Conservation (phyloP, 2,113 vertebrate genomes). For the Tapirus terrestris region DNA sequence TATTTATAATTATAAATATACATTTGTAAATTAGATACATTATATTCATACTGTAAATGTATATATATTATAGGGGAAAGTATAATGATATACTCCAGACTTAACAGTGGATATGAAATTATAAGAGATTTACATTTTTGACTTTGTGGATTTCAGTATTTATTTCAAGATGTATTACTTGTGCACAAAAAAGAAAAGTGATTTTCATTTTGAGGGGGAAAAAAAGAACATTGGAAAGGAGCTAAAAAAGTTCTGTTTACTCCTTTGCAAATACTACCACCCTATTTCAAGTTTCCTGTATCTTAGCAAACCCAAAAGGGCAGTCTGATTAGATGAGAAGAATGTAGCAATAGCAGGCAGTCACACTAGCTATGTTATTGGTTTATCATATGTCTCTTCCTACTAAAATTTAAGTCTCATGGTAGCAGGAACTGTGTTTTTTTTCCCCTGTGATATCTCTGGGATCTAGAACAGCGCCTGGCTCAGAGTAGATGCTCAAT, state of each 20-base stretch:
- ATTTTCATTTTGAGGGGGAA: neutral
- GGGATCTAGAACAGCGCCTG: neutral
- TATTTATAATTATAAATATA: neutral
- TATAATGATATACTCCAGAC: neutral
- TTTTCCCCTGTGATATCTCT: neutral
- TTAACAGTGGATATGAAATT: conserved; percentile 9
- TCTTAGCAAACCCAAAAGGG: neutral
- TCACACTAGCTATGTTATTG: neutral
- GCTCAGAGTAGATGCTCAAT: neutral
- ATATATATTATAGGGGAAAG: neutral
- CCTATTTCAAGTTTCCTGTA: neutral
- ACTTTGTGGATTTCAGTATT: neutral
- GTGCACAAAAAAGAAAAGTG: neutral
- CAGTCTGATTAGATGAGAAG: neutral
- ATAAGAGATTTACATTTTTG: conserved; percentile 5
- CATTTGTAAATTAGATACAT: neutral
- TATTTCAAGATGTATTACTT: conserved; percentile 6
- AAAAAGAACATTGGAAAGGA: neutral
- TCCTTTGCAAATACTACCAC: neutral
- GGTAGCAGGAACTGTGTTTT: neutral
- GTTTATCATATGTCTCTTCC: conserved; percentile 20
- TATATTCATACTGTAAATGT: neutral
- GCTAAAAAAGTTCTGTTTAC: neutral
- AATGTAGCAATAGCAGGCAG: neutral
- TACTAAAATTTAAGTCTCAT: neutral